phyloP scores from a whole-genome alignment of 2,113 vertebrate genomes.

The Heteronetta atricapilla region DNA sequence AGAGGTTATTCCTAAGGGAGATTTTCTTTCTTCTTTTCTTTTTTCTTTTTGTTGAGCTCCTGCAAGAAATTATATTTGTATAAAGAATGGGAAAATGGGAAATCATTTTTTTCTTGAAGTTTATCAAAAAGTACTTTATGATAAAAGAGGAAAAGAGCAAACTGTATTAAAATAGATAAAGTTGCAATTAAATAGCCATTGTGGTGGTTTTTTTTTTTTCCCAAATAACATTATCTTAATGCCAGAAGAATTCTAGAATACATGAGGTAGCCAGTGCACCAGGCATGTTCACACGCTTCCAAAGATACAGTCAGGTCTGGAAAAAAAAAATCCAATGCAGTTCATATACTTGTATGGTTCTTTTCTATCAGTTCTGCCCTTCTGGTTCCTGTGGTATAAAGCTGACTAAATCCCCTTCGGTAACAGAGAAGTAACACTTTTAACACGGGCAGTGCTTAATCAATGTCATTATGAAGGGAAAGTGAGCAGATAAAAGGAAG shows the following conservation, averaged over 20 bases:
- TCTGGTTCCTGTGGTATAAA: background rate
- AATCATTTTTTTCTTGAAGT: background rate
- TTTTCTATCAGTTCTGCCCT: background rate
- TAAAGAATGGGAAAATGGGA: background rate
- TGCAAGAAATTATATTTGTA: background rate
- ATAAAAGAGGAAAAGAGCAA: background rate
- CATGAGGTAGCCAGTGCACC: background rate
- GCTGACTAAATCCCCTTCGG: background rate
- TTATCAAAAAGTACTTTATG: background rate
- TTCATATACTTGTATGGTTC: background rate
- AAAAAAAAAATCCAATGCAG: background rate
- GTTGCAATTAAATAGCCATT: background rate
- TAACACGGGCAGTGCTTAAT: background rate
- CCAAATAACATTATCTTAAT: background rate
- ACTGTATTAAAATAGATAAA: background rate
- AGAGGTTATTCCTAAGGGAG: background rate
- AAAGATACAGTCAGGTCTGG: background rate
- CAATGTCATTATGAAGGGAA: background rate
- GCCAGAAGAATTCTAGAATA: background rate
- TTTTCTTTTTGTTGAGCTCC: background rate
- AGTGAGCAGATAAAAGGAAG: slow-evolving; percentile 11
- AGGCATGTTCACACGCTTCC: background rate
- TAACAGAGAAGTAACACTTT: background rate
- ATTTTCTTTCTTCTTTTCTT: background rate
- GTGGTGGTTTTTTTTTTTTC: background rate